phyloP scores from a whole-genome alignment of 2,888 invertebrate genomes.

The Achlya flavicornis region DNA sequence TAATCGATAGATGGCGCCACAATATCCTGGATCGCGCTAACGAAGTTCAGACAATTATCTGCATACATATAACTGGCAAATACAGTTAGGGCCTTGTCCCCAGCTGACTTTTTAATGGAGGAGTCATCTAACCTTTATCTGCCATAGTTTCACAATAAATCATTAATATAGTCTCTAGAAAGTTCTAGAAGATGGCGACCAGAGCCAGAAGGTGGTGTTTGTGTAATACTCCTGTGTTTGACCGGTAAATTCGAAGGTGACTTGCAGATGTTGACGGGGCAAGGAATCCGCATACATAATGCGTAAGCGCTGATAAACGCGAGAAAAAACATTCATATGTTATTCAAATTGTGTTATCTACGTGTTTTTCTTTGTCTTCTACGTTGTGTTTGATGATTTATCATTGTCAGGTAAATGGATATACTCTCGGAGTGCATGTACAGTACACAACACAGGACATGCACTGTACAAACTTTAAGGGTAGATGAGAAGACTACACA shows the following conservation, averaged over 20 bases:
- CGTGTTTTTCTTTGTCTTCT: not conserved
- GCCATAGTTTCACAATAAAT: too few relatives aligned
- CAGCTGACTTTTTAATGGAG: too few relatives aligned
- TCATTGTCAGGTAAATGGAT: not conserved
- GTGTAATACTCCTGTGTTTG: slow-evolving; percentile 29
- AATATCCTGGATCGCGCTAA: too few relatives aligned
- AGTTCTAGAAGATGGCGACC: not conserved
- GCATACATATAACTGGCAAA: too few relatives aligned
- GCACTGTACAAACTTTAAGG: too few relatives aligned
- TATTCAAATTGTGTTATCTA: not conserved
- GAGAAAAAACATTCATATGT: not conserved
- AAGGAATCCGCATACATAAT: slow-evolving; percentile 52
- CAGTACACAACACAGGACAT: too few relatives aligned
- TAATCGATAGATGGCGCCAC: too few relatives aligned
- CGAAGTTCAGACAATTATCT: too few relatives aligned
- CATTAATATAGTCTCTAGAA: not conserved
- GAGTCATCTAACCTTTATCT: too few relatives aligned
- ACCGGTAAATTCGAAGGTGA: slow-evolving; percentile 64
- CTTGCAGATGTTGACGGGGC: slow-evolving; percentile 48
- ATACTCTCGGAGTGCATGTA: too few relatives aligned
- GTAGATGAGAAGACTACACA: too few relatives aligned
- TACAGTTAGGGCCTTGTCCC: too few relatives aligned
- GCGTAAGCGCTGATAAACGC: slow-evolving; percentile 6
- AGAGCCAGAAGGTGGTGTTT: not conserved
- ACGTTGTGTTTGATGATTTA: not conserved